Conservation (phyloP, 2,888 invertebrate genomes). For the Phyllotreta striolata region DNA sequence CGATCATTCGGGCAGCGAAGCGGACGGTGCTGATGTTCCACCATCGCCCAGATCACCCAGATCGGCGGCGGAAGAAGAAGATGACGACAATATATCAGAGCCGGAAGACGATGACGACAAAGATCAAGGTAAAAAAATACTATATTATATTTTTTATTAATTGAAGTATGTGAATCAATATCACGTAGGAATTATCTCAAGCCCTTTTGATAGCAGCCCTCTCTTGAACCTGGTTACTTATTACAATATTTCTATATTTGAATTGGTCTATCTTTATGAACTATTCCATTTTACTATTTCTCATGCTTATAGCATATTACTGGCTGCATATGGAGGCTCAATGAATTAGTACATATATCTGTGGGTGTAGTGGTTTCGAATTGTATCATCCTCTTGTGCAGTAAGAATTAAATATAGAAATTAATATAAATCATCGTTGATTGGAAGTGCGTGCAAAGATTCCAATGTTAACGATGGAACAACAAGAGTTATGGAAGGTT, state of each 20-base stretch:
- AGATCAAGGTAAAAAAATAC: constrained; percentile 79
- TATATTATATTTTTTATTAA: constrained; percentile 1
- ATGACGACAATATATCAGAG: constrained; percentile 88
- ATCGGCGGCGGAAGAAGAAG: constrained; percentile 79
- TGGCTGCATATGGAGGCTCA: too few relatives aligned
- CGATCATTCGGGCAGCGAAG: constrained; percentile 71
- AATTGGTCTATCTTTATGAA: background rate
- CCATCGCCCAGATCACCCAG: constrained; percentile 68
- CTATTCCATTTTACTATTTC: too few relatives aligned
- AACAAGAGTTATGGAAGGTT: constrained; percentile 54
- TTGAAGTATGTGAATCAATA: too few relatives aligned
- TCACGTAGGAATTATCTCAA: background rate
- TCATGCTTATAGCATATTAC: background rate
- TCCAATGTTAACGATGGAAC: constrained; percentile 47
- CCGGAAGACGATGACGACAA: constrained; percentile 87
- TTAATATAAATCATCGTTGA: constrained; percentile 52
- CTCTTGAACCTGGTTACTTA: too few relatives aligned
- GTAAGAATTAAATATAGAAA: constrained; percentile 8
- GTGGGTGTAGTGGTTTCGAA: background rate
- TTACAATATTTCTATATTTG: too few relatives aligned
- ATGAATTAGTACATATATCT: background rate
- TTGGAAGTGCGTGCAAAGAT: constrained; percentile 42
- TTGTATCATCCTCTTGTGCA: background rate
- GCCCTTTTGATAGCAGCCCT: too few relatives aligned
- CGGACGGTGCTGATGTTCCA: constrained; percentile 68